Evolutionary conservation across 37 sponge, comb jelly and placozoan species (phyloP), one percentile per base, ranked within the genome.

Genomic region (Beroe ovata): DNA sequence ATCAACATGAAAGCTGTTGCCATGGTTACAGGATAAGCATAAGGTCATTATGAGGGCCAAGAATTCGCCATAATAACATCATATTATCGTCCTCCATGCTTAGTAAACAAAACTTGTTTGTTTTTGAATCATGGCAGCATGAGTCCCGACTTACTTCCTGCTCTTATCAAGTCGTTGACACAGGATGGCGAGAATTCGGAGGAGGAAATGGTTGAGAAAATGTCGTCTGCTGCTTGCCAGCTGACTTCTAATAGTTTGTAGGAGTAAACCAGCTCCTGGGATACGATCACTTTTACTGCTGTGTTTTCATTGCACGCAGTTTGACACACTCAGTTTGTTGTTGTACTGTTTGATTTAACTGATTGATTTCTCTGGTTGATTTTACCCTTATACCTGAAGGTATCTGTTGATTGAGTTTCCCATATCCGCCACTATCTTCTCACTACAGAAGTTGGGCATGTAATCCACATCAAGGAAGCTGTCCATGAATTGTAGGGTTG

Each of bases 231-330:
- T 30, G 30, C 69, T 1, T 32, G 25, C 69, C 69, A 66, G 16
- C 30, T 66, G 36, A 30, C 25, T 32, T 66, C 35, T 1, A 66
- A 25, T 37, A 66, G 35, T 4, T 66, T 18, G 69, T 66, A 18
- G 16, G 69, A 66, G 30, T 29, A 66, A 14, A 66, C 69, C 35
- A 66, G 69, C 16, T 66, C 69, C 69, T 66, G 69, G 8, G 21
- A 26, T 22, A 47, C 54, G 11, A n/a, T n/a, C n/a, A n/a, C n/a
- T n/a, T n/a, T n/a, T n/a, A n/a, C n/a, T n/a, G n/a, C n/a, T n/a
- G n/a, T n/a, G n/a, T n/a, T n/a, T n/a, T n/a, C n/a, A n/a, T n/a
- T n/a, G n/a, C n/a, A n/a, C n/a, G n/a, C n/a, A n/a, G n/a, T n/a
- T n/a, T n/a, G n/a, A n/a, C n/a, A n/a, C n/a, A n/a, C n/a, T n/a